These are phyloP conservation scores for Cebus imitator DNA, from an alignment of 2,113 vertebrate species.

Conservation along the genomic window DNA sequence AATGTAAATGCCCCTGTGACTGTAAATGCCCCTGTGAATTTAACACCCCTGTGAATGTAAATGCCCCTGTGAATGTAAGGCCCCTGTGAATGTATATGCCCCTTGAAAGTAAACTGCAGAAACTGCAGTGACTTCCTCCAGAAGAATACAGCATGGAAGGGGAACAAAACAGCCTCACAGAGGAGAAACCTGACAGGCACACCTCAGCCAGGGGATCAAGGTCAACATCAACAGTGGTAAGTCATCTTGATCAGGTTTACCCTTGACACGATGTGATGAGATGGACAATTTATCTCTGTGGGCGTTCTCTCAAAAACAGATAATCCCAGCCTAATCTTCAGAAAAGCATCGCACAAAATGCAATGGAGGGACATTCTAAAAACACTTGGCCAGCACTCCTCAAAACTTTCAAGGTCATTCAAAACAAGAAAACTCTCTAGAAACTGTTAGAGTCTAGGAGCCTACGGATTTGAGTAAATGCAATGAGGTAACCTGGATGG, in stretches of 20 bases:
- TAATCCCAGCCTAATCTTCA: not conserved
- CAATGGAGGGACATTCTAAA: not conserved
- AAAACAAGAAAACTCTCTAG: not conserved
- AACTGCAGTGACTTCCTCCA: not conserved
- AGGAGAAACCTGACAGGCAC: not conserved
- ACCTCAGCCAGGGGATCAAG: not conserved
- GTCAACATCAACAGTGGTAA: not conserved
- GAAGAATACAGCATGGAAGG: not conserved
- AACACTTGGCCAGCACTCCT: not conserved
- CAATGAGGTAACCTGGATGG: not conserved
- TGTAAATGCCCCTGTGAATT: too few species aligned
- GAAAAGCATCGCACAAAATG: not conserved
- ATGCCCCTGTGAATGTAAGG: too few species aligned
- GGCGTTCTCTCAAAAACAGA: not conserved
- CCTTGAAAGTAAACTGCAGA: not conserved
- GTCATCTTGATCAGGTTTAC: fast-evolving
- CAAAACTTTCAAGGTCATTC: not conserved
- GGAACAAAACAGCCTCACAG: not conserved
- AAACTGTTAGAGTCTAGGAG: too few species aligned
- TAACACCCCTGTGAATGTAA: too few species aligned
- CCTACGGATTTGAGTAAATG: not conserved
- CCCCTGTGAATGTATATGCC: too few species aligned
- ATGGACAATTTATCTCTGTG: too few species aligned
- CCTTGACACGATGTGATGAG: not conserved
- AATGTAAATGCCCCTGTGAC: too few species aligned